These are phyloP conservation scores for Vireo altiloquus DNA, from an alignment of 2,113 vertebrate species.

Conservation along the genomic window DNA sequence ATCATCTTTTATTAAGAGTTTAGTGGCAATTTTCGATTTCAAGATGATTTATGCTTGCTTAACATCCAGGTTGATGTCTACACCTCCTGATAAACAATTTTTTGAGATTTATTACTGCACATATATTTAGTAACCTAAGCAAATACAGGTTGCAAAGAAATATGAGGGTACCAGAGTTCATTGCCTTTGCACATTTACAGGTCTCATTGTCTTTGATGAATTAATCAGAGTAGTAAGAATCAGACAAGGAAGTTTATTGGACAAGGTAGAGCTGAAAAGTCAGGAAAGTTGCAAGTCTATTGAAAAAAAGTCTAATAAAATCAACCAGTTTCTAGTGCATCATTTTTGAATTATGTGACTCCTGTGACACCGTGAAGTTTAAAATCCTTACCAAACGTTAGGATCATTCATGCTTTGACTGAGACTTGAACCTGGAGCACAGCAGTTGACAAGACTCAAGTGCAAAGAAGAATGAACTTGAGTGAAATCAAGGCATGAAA, in stretches of 20 bases:
- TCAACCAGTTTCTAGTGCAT: background rate
- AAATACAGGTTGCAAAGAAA: constrained; percentile 35
- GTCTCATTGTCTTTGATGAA: constrained; percentile 44
- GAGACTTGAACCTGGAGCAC: background rate
- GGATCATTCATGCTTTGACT: background rate
- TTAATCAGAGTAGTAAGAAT: constrained; percentile 46
- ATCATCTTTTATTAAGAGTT: background rate
- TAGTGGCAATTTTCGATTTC: background rate
- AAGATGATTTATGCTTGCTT: background rate
- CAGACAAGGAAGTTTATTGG: constrained; percentile 23
- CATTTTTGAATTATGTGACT: background rate
- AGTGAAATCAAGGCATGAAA: background rate
- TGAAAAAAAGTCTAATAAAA: constrained; percentile 31
- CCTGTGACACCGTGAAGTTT: background rate
- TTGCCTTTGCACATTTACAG: constrained; percentile 26
- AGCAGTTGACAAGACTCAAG: background rate
- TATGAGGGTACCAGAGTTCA: background rate
- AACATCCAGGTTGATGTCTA: constrained; percentile 17
- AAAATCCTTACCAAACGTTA: background rate
- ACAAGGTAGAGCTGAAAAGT: constrained; percentile 20
- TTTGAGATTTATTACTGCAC: constrained; percentile 41
- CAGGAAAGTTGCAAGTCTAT: background rate
- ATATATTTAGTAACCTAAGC: constrained; percentile 17
- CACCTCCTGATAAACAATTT: constrained; percentile 25
- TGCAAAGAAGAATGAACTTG: background rate